Evolutionary conservation across 2,113 vertebrate species (phyloP).

Genomic region (Accipiter virgatus): DNA sequence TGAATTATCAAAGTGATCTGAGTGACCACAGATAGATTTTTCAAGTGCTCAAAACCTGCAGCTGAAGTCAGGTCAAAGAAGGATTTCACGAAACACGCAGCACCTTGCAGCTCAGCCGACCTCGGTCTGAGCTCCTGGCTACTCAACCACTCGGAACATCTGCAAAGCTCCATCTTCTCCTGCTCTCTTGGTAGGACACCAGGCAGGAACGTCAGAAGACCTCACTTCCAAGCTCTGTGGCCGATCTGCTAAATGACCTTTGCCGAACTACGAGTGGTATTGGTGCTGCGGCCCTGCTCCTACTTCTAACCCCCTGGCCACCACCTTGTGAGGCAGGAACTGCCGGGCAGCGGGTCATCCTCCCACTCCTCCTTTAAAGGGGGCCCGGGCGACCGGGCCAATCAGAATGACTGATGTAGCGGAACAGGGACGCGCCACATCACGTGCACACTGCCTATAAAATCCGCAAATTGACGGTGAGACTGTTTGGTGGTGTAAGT

Average conservation of each 20-base stretch:
- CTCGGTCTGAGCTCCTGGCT: not conserved
- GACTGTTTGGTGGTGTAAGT: rapidly evolving
- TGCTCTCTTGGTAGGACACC: not conserved
- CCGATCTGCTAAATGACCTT: not conserved
- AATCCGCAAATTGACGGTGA: rapidly evolving
- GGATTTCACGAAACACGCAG: not conserved
- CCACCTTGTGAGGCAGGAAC: too few species aligned
- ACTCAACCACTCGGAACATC: rapidly evolving
- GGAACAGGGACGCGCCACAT: rapidly evolving
- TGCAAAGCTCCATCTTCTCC: not conserved
- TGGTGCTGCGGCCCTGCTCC: rapidly evolving
- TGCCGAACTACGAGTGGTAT: rapidly evolving
- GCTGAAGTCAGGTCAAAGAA: not conserved
- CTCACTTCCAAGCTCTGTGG: rapidly evolving
- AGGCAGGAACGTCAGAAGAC: rapidly evolving
- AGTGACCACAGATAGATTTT: not conserved
- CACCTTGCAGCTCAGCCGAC: not conserved
- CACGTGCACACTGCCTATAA: not conserved
- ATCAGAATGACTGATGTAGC: rapidly evolving
- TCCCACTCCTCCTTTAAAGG: not conserved
- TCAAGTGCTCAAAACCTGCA: not conserved
- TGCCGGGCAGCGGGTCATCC: rapidly evolving
- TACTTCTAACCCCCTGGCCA: rapidly evolving
- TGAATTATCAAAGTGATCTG: not conserved
- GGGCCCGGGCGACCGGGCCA: not conserved